Evolutionary conservation across 2,113 vertebrate species (phyloP), one percentile per base, ranked within the genome.

Genomic region (Eptesicus fuscus): DNA sequence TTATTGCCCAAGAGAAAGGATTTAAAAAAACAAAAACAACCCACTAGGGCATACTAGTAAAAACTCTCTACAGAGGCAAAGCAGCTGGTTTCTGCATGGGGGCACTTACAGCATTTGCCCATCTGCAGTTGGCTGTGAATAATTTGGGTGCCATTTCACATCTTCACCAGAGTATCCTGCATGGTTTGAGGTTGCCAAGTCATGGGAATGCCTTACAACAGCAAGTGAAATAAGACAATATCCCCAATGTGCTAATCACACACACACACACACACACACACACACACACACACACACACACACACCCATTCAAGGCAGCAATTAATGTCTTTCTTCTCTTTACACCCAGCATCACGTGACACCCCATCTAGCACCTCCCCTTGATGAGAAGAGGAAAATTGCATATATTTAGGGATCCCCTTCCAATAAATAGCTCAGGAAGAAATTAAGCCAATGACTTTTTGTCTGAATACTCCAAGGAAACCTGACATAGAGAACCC

Each of bases 341-440:
- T 84, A 47, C 1, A n/a, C 5, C 3, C 4, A 37, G 16, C 7
- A 84, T 63, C 67, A 2, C 0, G 0, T 14, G 7, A 32, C 51
- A 56, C 9, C 5, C 28, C 32, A n/a, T 83, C 40, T 18, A 7
- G 25, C 30, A 13, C 3, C 32, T 91, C 25, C 20, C 5, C 40
- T 71, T n/a, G 25, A 61, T 28, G 37, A 7, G 42, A 92, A 56
- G 77, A 77, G 37, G 73, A 82, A 78, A 82, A 12, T 5, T 35
- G 7, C 37, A 51, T 59, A 30, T 1, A 90, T 53, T 82, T 85
- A 78, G 32, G 49, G 17, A 78, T 74, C n/a, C 9, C 84, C 37
- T 84, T 88, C n/a, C 32, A 49, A 71, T 59, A 63, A 90, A 49
- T 4, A 22, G 23, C 44, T 92, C 8, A 37, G 56, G 18, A 40